phyloP scores from a whole-genome alignment of 2,888 invertebrate genomes.

The Lysandra coridon region DNA sequence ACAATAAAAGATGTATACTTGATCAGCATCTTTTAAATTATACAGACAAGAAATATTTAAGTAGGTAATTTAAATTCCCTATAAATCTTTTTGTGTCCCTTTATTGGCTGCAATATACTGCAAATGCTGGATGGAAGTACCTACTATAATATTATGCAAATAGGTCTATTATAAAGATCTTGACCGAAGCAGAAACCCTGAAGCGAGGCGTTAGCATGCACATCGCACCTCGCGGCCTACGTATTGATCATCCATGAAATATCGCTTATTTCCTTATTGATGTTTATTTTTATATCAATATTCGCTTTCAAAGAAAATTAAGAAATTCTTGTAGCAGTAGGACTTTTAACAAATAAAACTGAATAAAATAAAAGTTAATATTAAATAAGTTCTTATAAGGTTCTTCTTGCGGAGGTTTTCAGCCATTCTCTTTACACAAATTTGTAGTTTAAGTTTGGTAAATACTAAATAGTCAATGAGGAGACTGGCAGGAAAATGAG shows the following conservation, averaged over 20 bases:
- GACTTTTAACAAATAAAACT: background rate
- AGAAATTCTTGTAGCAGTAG: background rate
- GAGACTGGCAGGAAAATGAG: background rate
- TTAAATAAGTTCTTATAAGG: background rate
- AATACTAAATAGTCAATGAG: background rate
- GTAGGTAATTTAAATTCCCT: no score
- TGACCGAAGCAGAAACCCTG: conserved; percentile 16
- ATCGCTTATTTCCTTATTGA: conserved; percentile 24
- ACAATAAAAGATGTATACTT: no score
- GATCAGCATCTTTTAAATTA: no score
- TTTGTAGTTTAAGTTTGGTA: background rate
- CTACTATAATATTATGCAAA: background rate
- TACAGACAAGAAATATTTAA: no score
- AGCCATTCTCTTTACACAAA: background rate
- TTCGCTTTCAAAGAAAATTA: background rate
- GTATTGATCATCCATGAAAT: conserved; percentile 1
- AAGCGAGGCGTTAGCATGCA: conserved; percentile 14
- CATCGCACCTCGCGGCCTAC: conserved; percentile 4
- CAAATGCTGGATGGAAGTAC: background rate
- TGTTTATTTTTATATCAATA: conserved; percentile 33
- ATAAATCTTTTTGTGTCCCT: background rate
- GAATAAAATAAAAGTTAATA: background rate
- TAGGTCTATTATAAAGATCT: background rate
- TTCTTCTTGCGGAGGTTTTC: background rate
- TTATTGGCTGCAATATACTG: background rate